Evolutionary conservation across 2,797 vertebrate species (phyloP).

Genomic region (Chaenodraco wilsoni): DNA sequence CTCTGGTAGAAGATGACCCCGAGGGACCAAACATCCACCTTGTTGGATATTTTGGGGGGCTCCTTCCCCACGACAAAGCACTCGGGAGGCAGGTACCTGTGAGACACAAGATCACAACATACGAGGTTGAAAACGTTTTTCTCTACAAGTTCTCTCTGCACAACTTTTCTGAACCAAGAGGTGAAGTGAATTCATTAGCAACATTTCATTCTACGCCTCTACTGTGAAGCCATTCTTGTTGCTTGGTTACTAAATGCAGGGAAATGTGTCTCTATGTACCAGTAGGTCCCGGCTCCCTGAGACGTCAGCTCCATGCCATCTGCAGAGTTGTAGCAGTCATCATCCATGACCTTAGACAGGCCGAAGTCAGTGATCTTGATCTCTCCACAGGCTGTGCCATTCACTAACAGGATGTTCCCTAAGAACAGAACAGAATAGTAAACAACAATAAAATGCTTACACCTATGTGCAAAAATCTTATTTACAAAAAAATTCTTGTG

Average conservation of each 20-base stretch:
- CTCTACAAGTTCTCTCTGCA: background rate
- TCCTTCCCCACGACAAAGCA: constrained; percentile 97
- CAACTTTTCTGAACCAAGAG: background rate
- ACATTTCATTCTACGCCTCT: background rate
- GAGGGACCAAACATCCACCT: constrained; percentile 97
- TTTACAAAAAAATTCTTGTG: no score
- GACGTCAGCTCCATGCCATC: constrained; percentile 97
- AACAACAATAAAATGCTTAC: background rate
- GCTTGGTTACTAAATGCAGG: constrained; percentile 11
- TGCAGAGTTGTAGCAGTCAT: constrained; percentile 94
- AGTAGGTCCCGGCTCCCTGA: constrained; percentile 95
- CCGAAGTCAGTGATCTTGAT: constrained; percentile 99
- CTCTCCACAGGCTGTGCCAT: constrained; percentile 95
- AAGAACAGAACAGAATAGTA: background rate
- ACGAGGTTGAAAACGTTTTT: no score
- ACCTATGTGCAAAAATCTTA: background rate
- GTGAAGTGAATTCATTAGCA: constrained; percentile 1
- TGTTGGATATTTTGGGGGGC: constrained; percentile 97
- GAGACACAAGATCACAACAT: constrained; percentile 24
- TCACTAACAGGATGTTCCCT: constrained; percentile 98
- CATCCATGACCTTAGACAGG: constrained; percentile 97
- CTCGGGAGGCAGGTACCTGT: constrained; percentile 95
- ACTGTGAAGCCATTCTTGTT: background rate
- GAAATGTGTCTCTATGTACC: constrained; percentile 75
- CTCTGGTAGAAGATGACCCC: constrained; percentile 98